These are phyloP conservation scores for Caenorhabditis elegans DNA, from an alignment of 1,140 invertebrate species.

Conservation along the genomic window DNA sequence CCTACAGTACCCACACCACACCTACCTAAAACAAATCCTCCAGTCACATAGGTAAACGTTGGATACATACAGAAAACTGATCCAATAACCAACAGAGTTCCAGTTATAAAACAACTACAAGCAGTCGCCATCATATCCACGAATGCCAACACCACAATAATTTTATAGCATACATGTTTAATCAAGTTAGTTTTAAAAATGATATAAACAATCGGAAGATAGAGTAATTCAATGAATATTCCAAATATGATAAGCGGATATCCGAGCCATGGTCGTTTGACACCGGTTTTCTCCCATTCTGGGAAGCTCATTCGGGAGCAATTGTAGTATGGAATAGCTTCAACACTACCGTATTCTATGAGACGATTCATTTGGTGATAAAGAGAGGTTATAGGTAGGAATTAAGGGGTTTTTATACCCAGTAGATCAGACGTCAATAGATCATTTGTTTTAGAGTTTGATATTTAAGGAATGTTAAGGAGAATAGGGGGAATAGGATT, in stretches of 20 bases:
- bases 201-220: constrained; percentile 15
- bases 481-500: too few species aligned
- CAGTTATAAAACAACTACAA: constrained; percentile 21
- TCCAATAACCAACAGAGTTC: constrained; percentile 13
- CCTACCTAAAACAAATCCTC: neutral
- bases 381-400: too few species aligned
- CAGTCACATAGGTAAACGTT: constrained; percentile 32
- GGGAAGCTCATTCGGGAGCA: neutral
- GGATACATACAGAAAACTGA: constrained; percentile 36
- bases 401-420: too few species aligned
- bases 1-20: neutral
- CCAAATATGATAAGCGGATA: neutral
- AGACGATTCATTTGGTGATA: neutral
- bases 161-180: constrained; percentile 35
- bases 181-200: constrained; percentile 4
- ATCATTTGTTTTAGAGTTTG: too few species aligned
- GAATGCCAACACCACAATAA: constrained; percentile 23
- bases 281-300: neutral
- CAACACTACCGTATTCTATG: neutral
- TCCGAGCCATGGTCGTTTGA: neutral
- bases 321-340: neutral
- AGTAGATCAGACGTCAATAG: too few species aligned
- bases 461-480: too few species aligned
- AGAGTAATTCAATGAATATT: constrained; percentile 22
- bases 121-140: constrained; percentile 6